Conservation (phyloP, 30 jellyfish, hydroid and myxozoan genomes). For the Phacellophora camtschatica region DNA sequence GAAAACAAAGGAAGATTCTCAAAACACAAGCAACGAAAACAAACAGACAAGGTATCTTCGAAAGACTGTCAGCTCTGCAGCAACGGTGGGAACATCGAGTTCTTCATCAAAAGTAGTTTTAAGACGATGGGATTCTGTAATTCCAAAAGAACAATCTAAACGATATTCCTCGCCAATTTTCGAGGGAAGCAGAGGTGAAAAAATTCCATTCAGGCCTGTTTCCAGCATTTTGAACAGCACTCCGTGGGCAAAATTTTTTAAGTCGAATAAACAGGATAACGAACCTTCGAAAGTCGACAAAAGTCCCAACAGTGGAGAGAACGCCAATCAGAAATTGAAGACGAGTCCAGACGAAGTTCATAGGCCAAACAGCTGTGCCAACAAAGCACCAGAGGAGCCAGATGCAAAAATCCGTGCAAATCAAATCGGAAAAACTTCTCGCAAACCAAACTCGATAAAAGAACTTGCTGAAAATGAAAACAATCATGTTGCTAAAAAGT, state of each 20-base stretch:
- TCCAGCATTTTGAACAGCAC: slow-evolving; percentile 58
- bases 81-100: slow-evolving; percentile 1
- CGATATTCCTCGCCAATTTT: slow-evolving; percentile 18
- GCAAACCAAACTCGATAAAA: background rate
- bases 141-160: slow-evolving; percentile 21
- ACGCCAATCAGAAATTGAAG: too few species aligned
- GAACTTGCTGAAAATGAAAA: background rate
- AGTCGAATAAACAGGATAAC: background rate
- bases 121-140: slow-evolving; percentile 49
- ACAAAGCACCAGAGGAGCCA: background rate
- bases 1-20: background rate
- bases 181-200: slow-evolving; percentile 48
- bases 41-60: background rate
- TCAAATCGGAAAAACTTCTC: background rate
- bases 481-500: background rate
- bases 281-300: background rate
- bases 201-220: slow-evolving; percentile 57
- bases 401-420: background rate
- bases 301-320: background rate
- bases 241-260: slow-evolving; percentile 65
- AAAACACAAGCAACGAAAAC: background rate
- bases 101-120: slow-evolving; percentile 50
- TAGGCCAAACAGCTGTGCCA: slow-evolving; percentile 38
- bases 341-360: background rate
- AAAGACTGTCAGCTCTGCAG: slow-evolving; percentile 45